These are phyloP conservation scores for Pandemis corylana DNA, from an alignment of 2,888 invertebrate species.

Conservation along the genomic window DNA sequence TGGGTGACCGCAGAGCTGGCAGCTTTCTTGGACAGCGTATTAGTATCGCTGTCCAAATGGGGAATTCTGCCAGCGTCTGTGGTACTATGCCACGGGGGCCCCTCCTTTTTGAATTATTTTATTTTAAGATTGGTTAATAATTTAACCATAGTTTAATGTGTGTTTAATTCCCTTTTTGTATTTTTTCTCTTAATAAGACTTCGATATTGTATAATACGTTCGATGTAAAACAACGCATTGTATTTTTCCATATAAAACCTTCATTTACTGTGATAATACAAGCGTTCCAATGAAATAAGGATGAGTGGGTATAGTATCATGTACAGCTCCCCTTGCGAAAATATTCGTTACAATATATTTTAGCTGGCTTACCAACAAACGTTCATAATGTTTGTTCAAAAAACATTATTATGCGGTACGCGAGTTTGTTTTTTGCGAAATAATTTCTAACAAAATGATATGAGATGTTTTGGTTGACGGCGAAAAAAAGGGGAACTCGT, in stretches of 20 bases:
- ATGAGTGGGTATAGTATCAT: background rate
- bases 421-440: constrained; percentile 21
- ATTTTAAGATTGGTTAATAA: no score
- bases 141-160: no score
- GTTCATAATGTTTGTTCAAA: constrained; percentile 25
- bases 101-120: no score
- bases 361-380: constrained; percentile 19
- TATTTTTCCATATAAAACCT: background rate
- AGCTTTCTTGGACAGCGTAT: no score
- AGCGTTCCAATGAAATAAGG: background rate
- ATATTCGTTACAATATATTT: constrained; percentile 22
- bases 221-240: no score
- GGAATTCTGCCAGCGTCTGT: no score
- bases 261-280: background rate
- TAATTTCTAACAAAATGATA: constrained; percentile 20
- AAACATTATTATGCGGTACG: constrained; percentile 30
- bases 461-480: constrained; percentile 14
- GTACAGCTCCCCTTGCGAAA: background rate
- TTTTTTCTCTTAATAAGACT: no score
- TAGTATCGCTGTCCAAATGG: no score
- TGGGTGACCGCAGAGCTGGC: no score
- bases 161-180: no score
- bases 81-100: no score
- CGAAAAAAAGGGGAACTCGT: background rate
- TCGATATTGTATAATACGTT: no score